These are phyloP conservation scores for Apoderus coryli DNA, from an alignment of 2,888 invertebrate genomes.

Conservation along the genomic window DNA sequence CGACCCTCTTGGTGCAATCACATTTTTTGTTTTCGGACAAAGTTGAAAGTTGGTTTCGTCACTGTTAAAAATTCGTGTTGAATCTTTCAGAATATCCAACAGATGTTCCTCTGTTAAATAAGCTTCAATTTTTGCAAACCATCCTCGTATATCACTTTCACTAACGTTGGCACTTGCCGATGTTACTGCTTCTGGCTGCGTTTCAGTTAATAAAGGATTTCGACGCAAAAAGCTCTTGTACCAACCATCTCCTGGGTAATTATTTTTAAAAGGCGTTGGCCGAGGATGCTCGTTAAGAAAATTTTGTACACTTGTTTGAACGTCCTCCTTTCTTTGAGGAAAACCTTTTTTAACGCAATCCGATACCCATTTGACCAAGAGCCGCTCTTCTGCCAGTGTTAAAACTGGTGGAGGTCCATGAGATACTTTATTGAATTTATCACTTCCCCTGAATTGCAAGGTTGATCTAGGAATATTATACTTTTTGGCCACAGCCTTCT, in stretches of 20 bases:
- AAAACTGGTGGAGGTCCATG: conserved; percentile 10
- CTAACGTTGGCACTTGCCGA: conserved; percentile 18
- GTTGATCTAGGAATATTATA: conserved; percentile 10
- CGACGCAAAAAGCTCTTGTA: conserved; percentile 18
- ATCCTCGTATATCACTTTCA: conserved; percentile 19
- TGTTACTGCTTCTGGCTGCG: conserved; percentile 20
- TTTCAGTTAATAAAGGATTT: conserved; percentile 17
- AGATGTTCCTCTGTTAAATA: conserved; percentile 14
- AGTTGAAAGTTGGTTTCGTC: conserved; percentile 23
- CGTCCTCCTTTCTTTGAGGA: conserved; percentile 17
- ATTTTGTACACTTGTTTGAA: conserved; percentile 11
- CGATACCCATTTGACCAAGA: conserved; percentile 21
- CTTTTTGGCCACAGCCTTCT: conserved; percentile 5
- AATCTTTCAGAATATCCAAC: conserved; percentile 18
- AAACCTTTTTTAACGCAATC: conserved; percentile 23
- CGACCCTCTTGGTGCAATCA: conserved; percentile 18
- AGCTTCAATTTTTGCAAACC: conserved; percentile 19
- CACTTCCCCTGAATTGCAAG: conserved; percentile 10
- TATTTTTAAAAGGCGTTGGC: conserved; percentile 14
- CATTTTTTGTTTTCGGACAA: conserved; percentile 20
- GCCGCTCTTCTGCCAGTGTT: conserved; percentile 11
- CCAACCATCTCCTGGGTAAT: conserved; percentile 18
- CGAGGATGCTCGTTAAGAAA: conserved; percentile 13
- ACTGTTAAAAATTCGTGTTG: conserved; percentile 20
- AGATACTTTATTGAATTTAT: conserved; percentile 8